These are phyloP conservation scores for Zelostemma sp. DNA, from an alignment of 1,140 invertebrate species.

Conservation along the genomic window DNA sequence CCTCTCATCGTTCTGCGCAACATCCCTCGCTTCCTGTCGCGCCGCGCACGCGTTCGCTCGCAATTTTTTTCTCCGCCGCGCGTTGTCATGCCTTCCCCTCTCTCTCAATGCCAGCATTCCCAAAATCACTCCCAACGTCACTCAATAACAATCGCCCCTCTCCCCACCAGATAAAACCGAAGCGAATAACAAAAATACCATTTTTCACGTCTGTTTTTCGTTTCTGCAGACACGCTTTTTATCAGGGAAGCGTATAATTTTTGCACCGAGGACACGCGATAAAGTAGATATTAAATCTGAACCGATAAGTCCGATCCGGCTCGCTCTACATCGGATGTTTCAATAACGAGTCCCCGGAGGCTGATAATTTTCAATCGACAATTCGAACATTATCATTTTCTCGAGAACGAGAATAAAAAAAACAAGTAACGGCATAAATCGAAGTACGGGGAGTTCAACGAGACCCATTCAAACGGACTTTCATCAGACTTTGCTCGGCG, in stretches of 20 bases:
- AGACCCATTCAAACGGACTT: conserved; percentile 38
- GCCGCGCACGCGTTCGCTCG: conserved; percentile 53
- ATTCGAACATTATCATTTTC: conserved; percentile 16
- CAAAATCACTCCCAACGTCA: no score
- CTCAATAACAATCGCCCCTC: no score
- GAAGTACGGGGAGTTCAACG: conserved; percentile 37
- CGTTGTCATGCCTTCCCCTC: no score
- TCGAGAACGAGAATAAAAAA: conserved; percentile 9
- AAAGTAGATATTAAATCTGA: conserved; percentile 18
- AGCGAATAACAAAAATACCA: no score
- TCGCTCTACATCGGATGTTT: conserved; percentile 14
- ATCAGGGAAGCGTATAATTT: no score
- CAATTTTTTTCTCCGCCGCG: no score
- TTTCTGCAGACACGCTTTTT: no score
- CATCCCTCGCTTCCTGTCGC: conserved; percentile 36
- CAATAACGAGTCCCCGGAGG: conserved; percentile 12
- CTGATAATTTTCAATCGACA: no score
- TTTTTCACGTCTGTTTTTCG: no score
- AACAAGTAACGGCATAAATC: conserved; percentile 34
- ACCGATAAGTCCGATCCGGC: conserved; percentile 20
- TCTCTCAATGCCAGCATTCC: no score
- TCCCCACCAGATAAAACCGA: no score
- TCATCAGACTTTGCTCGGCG: conserved; percentile 34
- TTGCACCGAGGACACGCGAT: conserved; percentile 15
- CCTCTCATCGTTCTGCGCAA: conserved; percentile 16